A percentile compares a stretch with the other conserved stretches of the same genome.
Conservation (phyloP, 2,797 vertebrate genomes). For the Ctenopoma multispine region DNA sequence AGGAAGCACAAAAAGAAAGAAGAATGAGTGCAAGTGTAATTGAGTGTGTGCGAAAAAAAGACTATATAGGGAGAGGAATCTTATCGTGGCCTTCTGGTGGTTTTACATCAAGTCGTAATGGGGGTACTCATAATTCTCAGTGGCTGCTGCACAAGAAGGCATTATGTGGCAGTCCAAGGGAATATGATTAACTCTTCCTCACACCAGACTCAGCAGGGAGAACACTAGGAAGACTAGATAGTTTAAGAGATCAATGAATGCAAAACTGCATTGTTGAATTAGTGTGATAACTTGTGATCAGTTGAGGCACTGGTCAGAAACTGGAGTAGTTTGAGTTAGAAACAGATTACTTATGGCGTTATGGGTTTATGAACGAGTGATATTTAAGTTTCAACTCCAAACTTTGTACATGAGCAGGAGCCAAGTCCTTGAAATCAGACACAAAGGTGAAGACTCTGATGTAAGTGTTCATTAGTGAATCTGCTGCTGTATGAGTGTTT, state of each 20-base stretch:
- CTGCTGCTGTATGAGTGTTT: not conserved
- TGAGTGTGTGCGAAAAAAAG: constrained; percentile 34
- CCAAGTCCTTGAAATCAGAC: no score
- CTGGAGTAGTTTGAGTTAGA: not conserved
- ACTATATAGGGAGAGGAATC: constrained; percentile 18
- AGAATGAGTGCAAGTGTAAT: constrained; percentile 12
- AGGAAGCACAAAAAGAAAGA: constrained; percentile 18
- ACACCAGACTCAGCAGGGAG: constrained; percentile 21
- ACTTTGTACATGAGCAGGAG: no score
- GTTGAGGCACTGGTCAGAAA: constrained; percentile 45
- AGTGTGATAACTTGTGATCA: constrained; percentile 28
- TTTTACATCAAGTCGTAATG: constrained; percentile 75
- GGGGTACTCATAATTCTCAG: constrained; percentile 63
- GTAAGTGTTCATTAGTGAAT: not conserved
- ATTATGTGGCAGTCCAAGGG: constrained; percentile 61
- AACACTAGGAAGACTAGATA: constrained; percentile 29
- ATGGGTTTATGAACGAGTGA: no score
- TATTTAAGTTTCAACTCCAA: no score
- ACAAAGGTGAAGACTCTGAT: no score
- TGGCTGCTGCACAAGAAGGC: constrained; percentile 44
- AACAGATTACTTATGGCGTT: constrained; percentile 16
- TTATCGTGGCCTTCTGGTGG: constrained; percentile 47
- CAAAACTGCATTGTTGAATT: constrained; percentile 43
- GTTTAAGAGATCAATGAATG: constrained; percentile 49
- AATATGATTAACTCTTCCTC: constrained; percentile 57